phyloP scores from a whole-genome alignment of 2,113 vertebrate genomes.

The Suricata suricatta region DNA sequence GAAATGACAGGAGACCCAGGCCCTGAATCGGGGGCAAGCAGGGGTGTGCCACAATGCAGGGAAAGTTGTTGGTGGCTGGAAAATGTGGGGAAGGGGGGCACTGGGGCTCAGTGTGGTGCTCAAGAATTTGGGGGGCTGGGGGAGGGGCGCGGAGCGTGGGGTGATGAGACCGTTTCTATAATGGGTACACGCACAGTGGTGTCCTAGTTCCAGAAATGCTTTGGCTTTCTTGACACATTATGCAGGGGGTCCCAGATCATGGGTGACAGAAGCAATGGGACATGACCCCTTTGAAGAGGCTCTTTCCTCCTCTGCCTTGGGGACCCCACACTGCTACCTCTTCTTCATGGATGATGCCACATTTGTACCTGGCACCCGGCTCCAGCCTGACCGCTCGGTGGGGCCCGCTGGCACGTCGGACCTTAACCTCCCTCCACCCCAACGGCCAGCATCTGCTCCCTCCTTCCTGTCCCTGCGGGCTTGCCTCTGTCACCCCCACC shows the following conservation, averaged over 20 bases:
- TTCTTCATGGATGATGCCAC: not conserved
- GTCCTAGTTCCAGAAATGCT: not conserved
- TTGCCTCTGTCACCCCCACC: not conserved
- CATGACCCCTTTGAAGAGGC: not conserved
- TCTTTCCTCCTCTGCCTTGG: not conserved
- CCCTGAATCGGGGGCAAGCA: too few relatives aligned
- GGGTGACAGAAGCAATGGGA: not conserved
- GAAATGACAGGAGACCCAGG: not conserved
- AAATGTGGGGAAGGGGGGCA: not conserved
- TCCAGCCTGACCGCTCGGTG: not conserved
- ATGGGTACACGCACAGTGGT: not conserved
- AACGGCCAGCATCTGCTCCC: not conserved
- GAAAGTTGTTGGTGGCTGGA: not conserved
- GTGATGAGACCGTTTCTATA: not conserved
- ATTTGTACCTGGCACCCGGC: not conserved
- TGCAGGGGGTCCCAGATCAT: not conserved
- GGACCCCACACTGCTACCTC: not conserved
- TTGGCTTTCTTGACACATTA: not conserved
- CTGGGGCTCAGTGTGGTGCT: not conserved
- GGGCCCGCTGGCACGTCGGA: not conserved
- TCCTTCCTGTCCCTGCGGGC: not conserved
- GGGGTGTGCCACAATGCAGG: not conserved
- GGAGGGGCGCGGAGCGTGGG: not conserved
- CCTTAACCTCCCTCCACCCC: not conserved
- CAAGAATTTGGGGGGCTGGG: not conserved